Evolutionary conservation across 2,797 vertebrate species (phyloP).

Genomic region (Morus bassanus): DNA sequence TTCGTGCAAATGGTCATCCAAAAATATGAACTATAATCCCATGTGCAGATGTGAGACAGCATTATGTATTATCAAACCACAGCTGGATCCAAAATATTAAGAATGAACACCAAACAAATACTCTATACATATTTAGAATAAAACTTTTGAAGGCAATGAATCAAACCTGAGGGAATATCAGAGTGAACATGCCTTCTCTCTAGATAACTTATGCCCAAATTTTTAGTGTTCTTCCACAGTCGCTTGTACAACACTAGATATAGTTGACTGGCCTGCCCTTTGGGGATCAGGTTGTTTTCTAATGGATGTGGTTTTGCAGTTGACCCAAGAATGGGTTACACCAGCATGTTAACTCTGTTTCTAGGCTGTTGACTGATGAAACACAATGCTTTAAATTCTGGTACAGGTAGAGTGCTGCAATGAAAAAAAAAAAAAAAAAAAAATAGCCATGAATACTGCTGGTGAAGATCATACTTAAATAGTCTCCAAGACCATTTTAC

Average conservation of each 20-base stretch:
- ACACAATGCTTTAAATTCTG: background rate
- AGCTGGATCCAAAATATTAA: background rate
- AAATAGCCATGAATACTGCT: background rate
- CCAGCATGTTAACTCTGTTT: background rate
- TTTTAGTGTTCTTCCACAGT: background rate
- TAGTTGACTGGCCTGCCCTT: background rate
- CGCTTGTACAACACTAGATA: background rate
- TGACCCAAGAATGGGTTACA: background rate
- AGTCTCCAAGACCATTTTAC: background rate
- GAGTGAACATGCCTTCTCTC: background rate
- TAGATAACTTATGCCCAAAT: background rate
- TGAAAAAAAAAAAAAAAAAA: background rate
- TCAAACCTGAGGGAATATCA: background rate
- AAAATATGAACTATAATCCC: background rate
- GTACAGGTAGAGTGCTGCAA: background rate
- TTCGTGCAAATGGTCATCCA: background rate
- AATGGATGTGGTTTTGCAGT: background rate
- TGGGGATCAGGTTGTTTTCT: background rate
- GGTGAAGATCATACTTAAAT: background rate
- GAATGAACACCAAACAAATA: background rate
- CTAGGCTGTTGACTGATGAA: background rate
- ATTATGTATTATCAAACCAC: background rate
- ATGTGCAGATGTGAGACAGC: background rate
- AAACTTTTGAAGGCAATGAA: background rate
- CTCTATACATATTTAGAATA: background rate